Evolutionary conservation across 1,140 invertebrate genomes (phyloP), one percentile per base, ranked within the genome.

Genomic region (Heliconius hermathena): DNA sequence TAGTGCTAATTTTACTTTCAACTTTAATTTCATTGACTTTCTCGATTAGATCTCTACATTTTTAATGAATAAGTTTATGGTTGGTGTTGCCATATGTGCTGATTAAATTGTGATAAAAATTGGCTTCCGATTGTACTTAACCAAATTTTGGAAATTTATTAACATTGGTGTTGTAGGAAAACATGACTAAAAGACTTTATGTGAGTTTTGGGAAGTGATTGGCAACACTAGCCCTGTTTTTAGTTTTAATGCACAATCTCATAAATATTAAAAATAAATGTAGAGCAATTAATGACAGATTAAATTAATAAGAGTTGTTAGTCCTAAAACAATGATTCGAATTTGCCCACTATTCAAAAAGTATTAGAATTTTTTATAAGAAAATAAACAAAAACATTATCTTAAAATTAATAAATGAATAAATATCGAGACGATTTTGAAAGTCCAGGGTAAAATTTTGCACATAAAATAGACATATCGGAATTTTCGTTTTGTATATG

Each of bases 391-490:
- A 13, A 36, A 46, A 46, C 16, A 46, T 46, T 22, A 11, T 26
- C 13, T 16, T 26, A 66, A 66, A 26, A 26, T 66, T 66, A 22
- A 29, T 66, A 66, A 66, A 29, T 66, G n/a, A 66, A 29, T 66
- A 66, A 60, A 66, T 66, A 66, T 66, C n/a, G 60, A 11, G 60
- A 66, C 60, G 60, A 29, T 66, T 70, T 71, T 76, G 36, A 70
- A 76, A 76, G 72, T 76, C 73, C 79, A 81, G 79, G 79, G 79
- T 81, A 81, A 75, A 75, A 74, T 66, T 76, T 74, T 74, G 79
- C 73, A 77, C 76, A 74, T 73, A 73, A 80, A 73, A 77, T 80
- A 73, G 74, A 81, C 79, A 81, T 81, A 81, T 81, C 79, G 75
- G 41, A 77, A 52, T 72, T 76, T 81, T 81, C 16, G 33, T 38